Conservation (phyloP, 37 sponge, comb jelly and placozoan species). For the Corticium candelabrum region DNA sequence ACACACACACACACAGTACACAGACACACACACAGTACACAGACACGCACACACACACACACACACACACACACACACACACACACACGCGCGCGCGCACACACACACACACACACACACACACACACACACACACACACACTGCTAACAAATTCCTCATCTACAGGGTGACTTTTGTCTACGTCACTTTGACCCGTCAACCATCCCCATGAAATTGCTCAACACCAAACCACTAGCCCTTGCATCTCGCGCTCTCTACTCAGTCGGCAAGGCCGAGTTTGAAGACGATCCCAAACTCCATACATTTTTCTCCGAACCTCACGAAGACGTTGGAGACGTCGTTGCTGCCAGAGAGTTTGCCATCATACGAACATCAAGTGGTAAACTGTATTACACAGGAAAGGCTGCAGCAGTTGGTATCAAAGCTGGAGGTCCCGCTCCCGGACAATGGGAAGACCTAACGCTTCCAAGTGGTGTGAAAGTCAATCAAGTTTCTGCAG, state of each 20-base stretch:
- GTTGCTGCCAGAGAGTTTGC: slow-evolving; percentile 33
- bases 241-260: background rate
- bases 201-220: background rate
- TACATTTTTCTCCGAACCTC: background rate
- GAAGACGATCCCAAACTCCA: background rate
- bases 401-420: background rate
- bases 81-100: background rate
- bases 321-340: slow-evolving; percentile 31
- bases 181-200: background rate
- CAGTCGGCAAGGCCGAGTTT: background rate
- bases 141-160: background rate
- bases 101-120: slow-evolving; percentile 7
- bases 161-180: background rate
- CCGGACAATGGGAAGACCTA: background rate
- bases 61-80: slow-evolving; percentile 5
- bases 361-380: slow-evolving; percentile 44
- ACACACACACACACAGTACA: too few species aligned
- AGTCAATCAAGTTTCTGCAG: background rate
- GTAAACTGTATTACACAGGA: slow-evolving; percentile 22
- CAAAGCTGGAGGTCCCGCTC: background rate
- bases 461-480: background rate
- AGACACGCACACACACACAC: background rate
- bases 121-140: slow-evolving; percentile 7
- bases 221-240: background rate
- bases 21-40: too few species aligned